Percentiles rank a stretch among this genome's conserved stretches.
phyloP scores from a whole-genome alignment of 2,888 invertebrate species.

The Parnassius mnemosyne region DNA sequence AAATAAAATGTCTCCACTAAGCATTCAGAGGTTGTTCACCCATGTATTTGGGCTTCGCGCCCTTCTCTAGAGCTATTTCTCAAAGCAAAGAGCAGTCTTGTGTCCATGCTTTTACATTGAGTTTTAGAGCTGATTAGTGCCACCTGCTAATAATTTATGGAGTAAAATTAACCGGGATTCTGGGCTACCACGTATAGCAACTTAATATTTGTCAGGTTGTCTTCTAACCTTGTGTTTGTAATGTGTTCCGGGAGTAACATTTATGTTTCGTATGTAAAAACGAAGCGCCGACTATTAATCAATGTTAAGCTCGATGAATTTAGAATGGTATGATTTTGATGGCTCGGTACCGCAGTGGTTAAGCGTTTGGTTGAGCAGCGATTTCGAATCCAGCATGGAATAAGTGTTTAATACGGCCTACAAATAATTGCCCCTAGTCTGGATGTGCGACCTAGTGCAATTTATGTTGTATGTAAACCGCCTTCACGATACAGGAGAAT shows the following conservation, averaged over 20 bases:
- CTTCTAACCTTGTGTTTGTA: slow-evolving; percentile 12
- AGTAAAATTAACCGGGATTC: slow-evolving; percentile 28
- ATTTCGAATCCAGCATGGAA: no score
- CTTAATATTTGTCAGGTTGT: slow-evolving; percentile 26
- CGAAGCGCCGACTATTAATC: slow-evolving; percentile 7
- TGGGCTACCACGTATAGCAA: slow-evolving; percentile 23
- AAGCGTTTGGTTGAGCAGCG: no score
- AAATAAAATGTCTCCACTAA: slow-evolving; percentile 77
- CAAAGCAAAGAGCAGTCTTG: slow-evolving; percentile 67
- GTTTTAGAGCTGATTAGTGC: slow-evolving; percentile 44
- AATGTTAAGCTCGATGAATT: slow-evolving; percentile 12
- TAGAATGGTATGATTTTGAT: neutral
- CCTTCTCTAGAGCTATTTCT: slow-evolving; percentile 63
- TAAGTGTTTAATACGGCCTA: no score
- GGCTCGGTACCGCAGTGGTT: no score
- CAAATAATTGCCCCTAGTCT: no score
- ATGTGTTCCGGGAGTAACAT: slow-evolving; percentile 10
- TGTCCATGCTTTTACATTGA: slow-evolving; percentile 47
- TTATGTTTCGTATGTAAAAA: slow-evolving; percentile 3
- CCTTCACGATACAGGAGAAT: no score
- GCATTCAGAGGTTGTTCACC: slow-evolving; percentile 79
- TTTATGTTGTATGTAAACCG: no score
- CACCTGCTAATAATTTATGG: slow-evolving; percentile 49
- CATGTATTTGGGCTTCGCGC: slow-evolving; percentile 73
- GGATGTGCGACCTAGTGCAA: no score